These are phyloP conservation scores for Choloepus didactylus DNA, from an alignment of 2,797 vertebrate species.

Conservation along the genomic window DNA sequence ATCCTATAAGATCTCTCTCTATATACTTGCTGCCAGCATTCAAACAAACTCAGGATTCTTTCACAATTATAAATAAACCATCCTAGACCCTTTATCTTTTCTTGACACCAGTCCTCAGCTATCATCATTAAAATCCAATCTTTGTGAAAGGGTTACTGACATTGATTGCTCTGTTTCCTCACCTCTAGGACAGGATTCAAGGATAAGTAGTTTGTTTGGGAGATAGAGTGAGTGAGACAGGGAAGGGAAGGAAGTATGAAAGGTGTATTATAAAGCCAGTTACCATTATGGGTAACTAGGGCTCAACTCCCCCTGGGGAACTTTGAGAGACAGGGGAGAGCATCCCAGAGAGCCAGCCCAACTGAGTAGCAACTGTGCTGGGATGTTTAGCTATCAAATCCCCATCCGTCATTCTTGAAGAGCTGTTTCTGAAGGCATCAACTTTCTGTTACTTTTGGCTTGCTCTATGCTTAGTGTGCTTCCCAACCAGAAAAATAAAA, in stretches of 20 bases:
- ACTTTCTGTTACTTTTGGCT: neutral
- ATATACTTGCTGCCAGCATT: neutral
- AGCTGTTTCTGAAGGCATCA: neutral
- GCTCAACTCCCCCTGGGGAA: neutral
- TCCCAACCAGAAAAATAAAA: neutral
- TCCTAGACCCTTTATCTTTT: neutral
- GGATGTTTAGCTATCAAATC: neutral
- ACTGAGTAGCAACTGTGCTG: neutral
- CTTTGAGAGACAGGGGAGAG: neutral
- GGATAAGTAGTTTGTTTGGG: neutral
- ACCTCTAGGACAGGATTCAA: neutral
- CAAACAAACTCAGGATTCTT: neutral
- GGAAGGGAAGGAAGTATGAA: neutral
- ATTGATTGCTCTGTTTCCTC: neutral
- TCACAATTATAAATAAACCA: neutral
- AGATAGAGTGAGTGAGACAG: neutral
- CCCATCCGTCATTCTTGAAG: neutral
- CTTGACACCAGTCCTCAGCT: neutral
- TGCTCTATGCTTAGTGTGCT: neutral
- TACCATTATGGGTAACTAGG: neutral
- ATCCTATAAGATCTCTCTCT: neutral
- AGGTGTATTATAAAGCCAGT: neutral
- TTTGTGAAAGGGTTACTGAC: neutral
- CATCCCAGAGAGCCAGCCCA: neutral
- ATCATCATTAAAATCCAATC: neutral